Evolutionary conservation across 2,888 invertebrate species (phyloP).

Genomic region (Eilema griseolum): DNA sequence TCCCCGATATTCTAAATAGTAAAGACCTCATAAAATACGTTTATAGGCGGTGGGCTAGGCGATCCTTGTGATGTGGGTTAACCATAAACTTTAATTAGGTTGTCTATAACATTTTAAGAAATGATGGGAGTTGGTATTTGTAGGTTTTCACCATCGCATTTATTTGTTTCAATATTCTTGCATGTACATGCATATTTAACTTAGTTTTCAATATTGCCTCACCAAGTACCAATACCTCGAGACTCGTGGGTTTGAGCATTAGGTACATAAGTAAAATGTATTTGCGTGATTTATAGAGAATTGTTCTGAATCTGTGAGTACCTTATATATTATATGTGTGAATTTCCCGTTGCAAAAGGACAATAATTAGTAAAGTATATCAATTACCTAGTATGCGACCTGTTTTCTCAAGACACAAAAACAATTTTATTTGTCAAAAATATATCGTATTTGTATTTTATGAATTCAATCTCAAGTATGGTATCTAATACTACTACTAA

Average conservation of each 20-base stretch:
- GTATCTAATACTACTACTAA: no score
- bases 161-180: background rate
- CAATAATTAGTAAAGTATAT: background rate
- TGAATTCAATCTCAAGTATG: no score
- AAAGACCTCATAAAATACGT: conserved; percentile 48
- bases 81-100: conserved; percentile 10
- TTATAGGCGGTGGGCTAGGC: conserved; percentile 24
- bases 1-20: conserved; percentile 39
- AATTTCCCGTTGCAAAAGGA: background rate
- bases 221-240: background rate
- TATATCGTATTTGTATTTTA: background rate
- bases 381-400: background rate
- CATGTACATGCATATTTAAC: no score
- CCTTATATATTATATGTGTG: background rate
- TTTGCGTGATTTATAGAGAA: background rate
- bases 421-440: background rate
- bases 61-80: conserved; percentile 26
- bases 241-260: background rate
- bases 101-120: conserved; percentile 4
- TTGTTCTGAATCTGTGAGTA: background rate
- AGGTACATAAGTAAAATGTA: background rate
- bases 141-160: background rate
- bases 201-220: background rate
- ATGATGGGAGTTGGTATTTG: background rate
- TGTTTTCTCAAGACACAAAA: background rate